Base-by-base conservation (phyloP, 2,113 vertebrate genomes). In the Neofelis nebulosa region DNA sequence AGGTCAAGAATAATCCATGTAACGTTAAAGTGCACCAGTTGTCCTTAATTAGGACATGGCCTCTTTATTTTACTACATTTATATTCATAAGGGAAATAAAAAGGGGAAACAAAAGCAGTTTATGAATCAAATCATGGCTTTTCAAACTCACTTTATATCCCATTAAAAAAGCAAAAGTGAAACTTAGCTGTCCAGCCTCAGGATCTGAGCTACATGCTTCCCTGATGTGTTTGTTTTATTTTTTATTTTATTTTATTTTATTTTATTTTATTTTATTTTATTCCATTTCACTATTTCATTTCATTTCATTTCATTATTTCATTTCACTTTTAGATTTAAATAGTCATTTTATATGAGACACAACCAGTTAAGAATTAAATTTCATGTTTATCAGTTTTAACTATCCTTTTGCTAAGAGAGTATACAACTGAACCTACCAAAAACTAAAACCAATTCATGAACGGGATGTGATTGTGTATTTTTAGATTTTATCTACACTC, bases 351-450 rank as follows among this genome's bases (percentile, higher is more conserved):
- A 85, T 94, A 89, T 66, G 94, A 98, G 68, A 83, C 55, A 52
- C 3, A 95, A 25, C 52, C 15, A 29, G 92, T 57, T 97, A 38
- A 48, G 86, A 98, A 98, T 96, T 95, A 92, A 95, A 96, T 98
- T 98, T 98, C 74, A 93, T 33, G 92, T 87, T 97, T 97, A 96
- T 94, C 92, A 84, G 7, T 96, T 98, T 98, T 97, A 95, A 97
- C 88, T 57, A 57, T 23, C 8, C 3, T 10, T 97, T 98, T 97
- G 71, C n/a, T 97, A 98, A 95, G 76, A 97, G 25, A 73, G 23
- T 87, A 98, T 68, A 98, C 69, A 97, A 82, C 25, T 90, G 71
- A 97, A 98, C 18, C 25, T 4, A 92, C 10, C 83, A 87, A 89
- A 95, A 96, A 97, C 91, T 94, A 97, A 98, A 98, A 97, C 7